These are phyloP conservation scores for Agelastica alni DNA, from an alignment of 2,888 invertebrate genomes.

Conservation along the genomic window DNA sequence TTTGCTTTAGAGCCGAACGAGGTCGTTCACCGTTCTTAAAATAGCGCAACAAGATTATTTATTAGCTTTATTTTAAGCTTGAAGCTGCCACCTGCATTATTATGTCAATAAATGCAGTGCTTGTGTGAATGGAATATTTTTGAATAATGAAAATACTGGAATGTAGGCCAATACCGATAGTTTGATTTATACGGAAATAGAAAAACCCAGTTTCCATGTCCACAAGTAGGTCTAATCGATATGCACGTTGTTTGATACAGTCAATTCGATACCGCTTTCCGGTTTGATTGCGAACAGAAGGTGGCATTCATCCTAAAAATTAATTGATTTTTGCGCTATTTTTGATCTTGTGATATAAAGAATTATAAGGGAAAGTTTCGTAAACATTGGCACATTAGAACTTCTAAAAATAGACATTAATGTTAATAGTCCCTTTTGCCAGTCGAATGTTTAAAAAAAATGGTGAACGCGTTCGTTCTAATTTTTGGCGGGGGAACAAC, in stretches of 20 bases:
- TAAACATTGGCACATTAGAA: no score
- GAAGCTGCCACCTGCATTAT: slow-evolving; percentile 30
- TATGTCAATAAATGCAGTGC: slow-evolving; percentile 22
- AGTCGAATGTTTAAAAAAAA: no score
- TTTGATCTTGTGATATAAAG: no score
- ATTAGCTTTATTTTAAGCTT: slow-evolving; percentile 23
- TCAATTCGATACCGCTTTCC: slow-evolving; percentile 11
- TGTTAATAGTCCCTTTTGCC: no score
- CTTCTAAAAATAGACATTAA: no score
- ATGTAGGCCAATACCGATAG: slow-evolving; percentile 19
- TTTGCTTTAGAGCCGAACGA: slow-evolving; percentile 24
- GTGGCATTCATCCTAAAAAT: slow-evolving; percentile 1
- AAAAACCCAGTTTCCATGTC: slow-evolving; percentile 15
- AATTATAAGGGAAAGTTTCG: no score
- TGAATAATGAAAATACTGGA: slow-evolving; percentile 24
- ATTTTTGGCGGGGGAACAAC: no score
- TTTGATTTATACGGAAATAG: slow-evolving; percentile 10
- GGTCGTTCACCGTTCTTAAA: slow-evolving; percentile 38
- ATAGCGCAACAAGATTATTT: slow-evolving; percentile 35
- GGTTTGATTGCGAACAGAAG: slow-evolving; percentile 6
- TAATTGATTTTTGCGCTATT: no score
- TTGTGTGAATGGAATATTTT: slow-evolving; percentile 12
- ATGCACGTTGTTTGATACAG: slow-evolving; percentile 12
- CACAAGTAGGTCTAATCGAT: slow-evolving; percentile 19
- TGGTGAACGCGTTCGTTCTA: no score